Conservation (phyloP, 2,888 invertebrate species). For the Zele albiditarsus region DNA sequence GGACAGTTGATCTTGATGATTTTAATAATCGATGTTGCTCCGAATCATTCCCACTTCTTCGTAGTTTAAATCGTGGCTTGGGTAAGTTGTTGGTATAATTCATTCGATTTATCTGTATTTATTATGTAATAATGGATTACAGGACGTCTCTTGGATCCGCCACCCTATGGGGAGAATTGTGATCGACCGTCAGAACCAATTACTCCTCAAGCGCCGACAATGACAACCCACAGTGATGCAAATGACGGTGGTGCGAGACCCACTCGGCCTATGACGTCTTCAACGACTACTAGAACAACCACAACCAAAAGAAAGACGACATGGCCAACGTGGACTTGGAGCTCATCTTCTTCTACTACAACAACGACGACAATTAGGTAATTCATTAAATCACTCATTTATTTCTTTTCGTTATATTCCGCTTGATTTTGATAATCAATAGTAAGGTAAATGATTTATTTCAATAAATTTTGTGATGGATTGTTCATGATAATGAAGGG, state of each 20-base stretch:
- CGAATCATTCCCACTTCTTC: constrained; percentile 85
- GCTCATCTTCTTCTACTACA: constrained; percentile 52
- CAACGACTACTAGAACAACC: constrained; percentile 59
- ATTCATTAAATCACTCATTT: neutral
- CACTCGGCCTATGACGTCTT: constrained; percentile 59
- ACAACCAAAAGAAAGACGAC: constrained; percentile 59
- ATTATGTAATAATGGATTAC: constrained; percentile 14
- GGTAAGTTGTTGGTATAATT: constrained; percentile 70
- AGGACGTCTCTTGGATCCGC: constrained; percentile 71
- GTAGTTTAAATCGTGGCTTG: constrained; percentile 84
- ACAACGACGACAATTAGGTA: constrained; percentile 59
- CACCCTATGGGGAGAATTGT: constrained; percentile 77
- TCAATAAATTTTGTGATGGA: neutral
- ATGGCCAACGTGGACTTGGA: constrained; percentile 65
- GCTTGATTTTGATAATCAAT: neutral
- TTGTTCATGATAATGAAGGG: neutral
- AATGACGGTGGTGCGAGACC: constrained; percentile 67
- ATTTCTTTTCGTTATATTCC: neutral
- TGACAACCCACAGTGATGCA: constrained; percentile 81
- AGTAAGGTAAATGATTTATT: neutral
- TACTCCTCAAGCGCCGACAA: constrained; percentile 84
- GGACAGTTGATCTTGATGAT: constrained; percentile 92
- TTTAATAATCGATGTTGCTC: constrained; percentile 88
- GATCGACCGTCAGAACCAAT: constrained; percentile 81
- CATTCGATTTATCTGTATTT: neutral